phyloP scores from a whole-genome alignment of 2,888 invertebrate genomes.

The Drosophila cognata region DNA sequence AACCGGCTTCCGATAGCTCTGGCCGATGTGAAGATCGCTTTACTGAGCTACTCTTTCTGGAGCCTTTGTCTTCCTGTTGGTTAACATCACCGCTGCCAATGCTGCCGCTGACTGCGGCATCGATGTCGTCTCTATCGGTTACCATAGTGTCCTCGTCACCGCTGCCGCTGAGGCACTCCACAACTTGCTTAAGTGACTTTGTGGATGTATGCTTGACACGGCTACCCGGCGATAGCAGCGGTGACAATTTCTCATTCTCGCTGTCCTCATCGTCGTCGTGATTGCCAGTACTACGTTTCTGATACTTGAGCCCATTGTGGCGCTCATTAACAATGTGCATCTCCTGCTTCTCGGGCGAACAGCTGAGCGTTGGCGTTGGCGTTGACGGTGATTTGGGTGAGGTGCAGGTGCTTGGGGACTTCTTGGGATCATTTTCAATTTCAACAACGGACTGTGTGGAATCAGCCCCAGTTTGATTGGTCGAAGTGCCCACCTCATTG shows the following conservation, averaged over 20 bases:
- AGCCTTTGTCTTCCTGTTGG: constrained; percentile 40
- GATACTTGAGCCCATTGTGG: constrained; percentile 73
- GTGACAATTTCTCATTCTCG: constrained; percentile 93
- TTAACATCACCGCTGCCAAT: constrained; percentile 2
- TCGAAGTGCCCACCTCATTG: constrained; percentile 73
- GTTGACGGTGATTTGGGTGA: constrained; percentile 33
- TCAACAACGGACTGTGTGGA: constrained; percentile 59
- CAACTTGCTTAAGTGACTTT: constrained; percentile 68
- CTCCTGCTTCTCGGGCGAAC: constrained; percentile 81
- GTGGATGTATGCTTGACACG: constrained; percentile 62
- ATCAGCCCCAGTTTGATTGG: constrained; percentile 42
- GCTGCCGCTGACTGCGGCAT: constrained; percentile 26
- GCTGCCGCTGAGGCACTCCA: constrained; percentile 39
- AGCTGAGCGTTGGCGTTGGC: constrained; percentile 15
- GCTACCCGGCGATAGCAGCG: constrained; percentile 86
- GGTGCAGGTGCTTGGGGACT: constrained; percentile 30
- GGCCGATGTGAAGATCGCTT: constrained; percentile 39
- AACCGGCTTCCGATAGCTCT: constrained; percentile 39
- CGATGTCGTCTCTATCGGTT: constrained; percentile 31
- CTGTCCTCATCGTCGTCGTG: constrained; percentile 89
- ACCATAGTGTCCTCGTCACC: constrained; percentile 30
- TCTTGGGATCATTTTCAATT: constrained; percentile 60
- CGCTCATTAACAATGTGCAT: constrained; percentile 88
- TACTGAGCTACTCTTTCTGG: constrained; percentile 51
- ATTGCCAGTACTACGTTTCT: constrained; percentile 48